Percentiles rank a stretch among this genome's conserved stretches.
phyloP scores from a whole-genome alignment of 1,140 invertebrate genomes.

The Pinna nobilis region DNA sequence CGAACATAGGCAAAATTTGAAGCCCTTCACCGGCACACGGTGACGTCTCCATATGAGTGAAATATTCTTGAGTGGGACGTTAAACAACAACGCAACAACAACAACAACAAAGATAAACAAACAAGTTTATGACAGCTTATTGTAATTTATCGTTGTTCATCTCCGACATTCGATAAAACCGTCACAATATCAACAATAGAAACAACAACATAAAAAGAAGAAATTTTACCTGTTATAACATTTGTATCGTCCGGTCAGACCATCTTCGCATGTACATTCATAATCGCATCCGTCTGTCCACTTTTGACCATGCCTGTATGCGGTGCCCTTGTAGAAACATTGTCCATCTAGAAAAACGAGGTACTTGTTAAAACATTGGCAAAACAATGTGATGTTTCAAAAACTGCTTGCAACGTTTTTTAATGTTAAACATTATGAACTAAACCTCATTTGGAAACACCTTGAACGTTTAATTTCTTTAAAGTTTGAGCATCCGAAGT shows the following conservation, averaged over 20 bases:
- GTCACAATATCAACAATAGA: too few relatives aligned
- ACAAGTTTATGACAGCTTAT: too few relatives aligned
- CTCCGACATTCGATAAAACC: too few relatives aligned
- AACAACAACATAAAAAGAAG: too few relatives aligned
- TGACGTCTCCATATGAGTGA: too few relatives aligned
- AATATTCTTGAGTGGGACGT: too few relatives aligned
- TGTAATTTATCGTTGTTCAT: too few relatives aligned
- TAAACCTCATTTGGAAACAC: not conserved
- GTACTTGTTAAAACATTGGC: not conserved
- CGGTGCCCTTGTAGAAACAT: constrained; percentile 54
- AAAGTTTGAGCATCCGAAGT: not conserved
- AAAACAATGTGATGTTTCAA: not conserved
- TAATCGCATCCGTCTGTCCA: constrained; percentile 56
- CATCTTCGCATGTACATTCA: constrained; percentile 55
- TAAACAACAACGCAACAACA: too few relatives aligned
- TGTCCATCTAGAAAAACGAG: constrained; percentile 40
- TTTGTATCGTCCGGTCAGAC: constrained; percentile 46
- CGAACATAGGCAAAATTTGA: too few relatives aligned
- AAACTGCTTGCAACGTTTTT: not conserved
- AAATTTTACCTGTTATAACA: constrained; percentile 53
- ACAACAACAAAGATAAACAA: too few relatives aligned
- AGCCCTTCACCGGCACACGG: too few relatives aligned
- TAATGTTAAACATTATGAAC: not conserved
- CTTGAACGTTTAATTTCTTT: not conserved
- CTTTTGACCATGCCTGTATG: constrained; percentile 46